phyloP scores from a whole-genome alignment of 2,888 invertebrate genomes.

The Gymnoscelis rufifasciata region DNA sequence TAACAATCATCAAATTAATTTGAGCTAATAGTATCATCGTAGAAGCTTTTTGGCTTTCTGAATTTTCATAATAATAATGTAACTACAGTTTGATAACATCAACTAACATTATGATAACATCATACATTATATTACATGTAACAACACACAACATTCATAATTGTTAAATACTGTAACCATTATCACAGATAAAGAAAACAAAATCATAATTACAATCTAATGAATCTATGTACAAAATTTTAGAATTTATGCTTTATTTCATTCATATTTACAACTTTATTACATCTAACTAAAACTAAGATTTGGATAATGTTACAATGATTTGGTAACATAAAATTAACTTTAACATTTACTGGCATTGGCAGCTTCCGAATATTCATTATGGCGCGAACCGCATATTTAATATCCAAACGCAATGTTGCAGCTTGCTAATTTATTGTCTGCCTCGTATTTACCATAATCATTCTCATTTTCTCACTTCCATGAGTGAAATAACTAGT shows the following conservation, averaged over 20 bases:
- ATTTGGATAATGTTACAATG: slow-evolving; percentile 11
- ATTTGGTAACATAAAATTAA: slow-evolving; percentile 4
- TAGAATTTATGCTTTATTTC: slow-evolving; percentile 72
- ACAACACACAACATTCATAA: slow-evolving; percentile 36
- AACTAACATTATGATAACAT: neutral
- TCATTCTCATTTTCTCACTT: neutral
- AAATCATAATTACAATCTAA: slow-evolving; percentile 39
- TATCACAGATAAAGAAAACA: slow-evolving; percentile 62
- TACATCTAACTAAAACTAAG: slow-evolving; percentile 33
- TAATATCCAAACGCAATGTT: slow-evolving; percentile 10
- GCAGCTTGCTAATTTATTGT: slow-evolving; percentile 42
- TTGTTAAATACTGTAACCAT: slow-evolving; percentile 42
- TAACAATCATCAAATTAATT: too few relatives aligned
- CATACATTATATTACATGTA: neutral
- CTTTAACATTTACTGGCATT: neutral
- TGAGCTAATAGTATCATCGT: too few relatives aligned
- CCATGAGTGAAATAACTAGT: neutral
- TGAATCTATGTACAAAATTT: slow-evolving; percentile 67
- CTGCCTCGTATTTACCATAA: slow-evolving; percentile 30
- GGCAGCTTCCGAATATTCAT: slow-evolving; percentile 1
- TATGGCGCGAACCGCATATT: neutral
- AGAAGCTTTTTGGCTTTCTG: too few relatives aligned
- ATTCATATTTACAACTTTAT: slow-evolving; percentile 58
- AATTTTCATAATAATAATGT: neutral
- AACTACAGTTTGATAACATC: neutral